phyloP scores from a whole-genome alignment of 37 sponge, comb jelly and placozoan species.

The Amphimedon queenslandica region DNA sequence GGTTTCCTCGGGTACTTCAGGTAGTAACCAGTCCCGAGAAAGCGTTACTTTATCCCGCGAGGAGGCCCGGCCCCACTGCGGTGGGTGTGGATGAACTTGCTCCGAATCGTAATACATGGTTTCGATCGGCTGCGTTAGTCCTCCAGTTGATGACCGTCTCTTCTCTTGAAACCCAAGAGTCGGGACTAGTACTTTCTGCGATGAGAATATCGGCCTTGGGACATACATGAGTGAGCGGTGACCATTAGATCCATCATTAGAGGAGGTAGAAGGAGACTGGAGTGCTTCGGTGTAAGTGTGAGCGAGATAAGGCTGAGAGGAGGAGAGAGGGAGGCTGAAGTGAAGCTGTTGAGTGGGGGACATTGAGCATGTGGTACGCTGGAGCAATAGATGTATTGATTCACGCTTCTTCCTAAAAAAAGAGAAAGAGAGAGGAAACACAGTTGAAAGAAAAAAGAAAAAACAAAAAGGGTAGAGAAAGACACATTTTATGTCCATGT shows the following conservation, averaged over 20 bases:
- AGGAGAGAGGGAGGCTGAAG: background rate
- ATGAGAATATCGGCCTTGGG: background rate
- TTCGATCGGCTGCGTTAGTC: background rate
- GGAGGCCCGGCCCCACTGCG: background rate
- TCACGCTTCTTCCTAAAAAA: constrained; percentile 41
- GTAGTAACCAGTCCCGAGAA: constrained; percentile 1
- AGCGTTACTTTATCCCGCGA: background rate
- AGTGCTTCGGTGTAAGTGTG: background rate
- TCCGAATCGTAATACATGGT: background rate
- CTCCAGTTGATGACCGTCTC: background rate
- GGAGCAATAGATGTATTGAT: constrained; percentile 16
- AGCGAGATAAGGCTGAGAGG: constrained; percentile 8
- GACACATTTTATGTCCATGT: background rate
- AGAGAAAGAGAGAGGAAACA: background rate
- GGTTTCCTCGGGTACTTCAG: constrained; percentile 3
- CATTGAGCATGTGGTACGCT: constrained; percentile 3
- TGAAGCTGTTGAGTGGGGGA: too few relatives aligned
- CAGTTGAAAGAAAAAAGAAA: too few relatives aligned
- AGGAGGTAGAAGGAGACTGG: background rate
- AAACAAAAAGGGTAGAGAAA: background rate
- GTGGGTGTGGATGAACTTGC: background rate
- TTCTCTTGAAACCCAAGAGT: background rate
- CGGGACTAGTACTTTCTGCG: background rate
- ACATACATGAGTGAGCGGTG: background rate
- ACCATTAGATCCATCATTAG: background rate